Evolutionary conservation across 2,797 vertebrate species (phyloP).

Genomic region (Uromys caudimaculatus): DNA sequence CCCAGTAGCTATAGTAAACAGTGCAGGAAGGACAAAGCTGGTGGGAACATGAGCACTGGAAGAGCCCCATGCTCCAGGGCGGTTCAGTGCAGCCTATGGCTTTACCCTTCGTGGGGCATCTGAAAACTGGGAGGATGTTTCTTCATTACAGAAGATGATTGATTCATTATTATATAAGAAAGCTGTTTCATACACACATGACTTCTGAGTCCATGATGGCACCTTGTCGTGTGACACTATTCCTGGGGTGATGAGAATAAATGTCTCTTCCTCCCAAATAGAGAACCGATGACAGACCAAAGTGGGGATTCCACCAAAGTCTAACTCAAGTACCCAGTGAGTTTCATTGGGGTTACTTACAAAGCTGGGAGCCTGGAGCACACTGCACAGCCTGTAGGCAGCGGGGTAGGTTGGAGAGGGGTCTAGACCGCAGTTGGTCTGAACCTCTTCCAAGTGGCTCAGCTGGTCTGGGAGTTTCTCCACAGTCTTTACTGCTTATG

Average conservation of each 20-base stretch:
- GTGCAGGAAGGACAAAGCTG: background rate
- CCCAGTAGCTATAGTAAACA: constrained; percentile 49
- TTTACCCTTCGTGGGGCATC: background rate
- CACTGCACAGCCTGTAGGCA: too few species aligned
- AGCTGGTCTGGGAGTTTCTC: background rate
- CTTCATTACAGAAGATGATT: constrained; percentile 2
- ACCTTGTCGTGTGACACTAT: background rate
- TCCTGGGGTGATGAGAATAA: background rate
- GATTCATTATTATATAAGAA: background rate
- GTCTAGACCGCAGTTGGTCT: background rate
- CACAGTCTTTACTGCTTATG: background rate
- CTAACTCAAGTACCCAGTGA: background rate
- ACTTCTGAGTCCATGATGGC: background rate
- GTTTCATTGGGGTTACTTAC: background rate
- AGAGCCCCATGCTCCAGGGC: background rate
- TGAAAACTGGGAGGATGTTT: background rate
- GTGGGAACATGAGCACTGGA: background rate
- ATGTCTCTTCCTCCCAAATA: background rate
- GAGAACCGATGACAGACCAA: background rate
- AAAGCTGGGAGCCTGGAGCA: background rate
- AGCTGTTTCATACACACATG: background rate
- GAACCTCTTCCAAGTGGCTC: background rate
- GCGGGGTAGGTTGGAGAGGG: background rate
- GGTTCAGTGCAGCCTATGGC: background rate
- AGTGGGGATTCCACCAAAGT: background rate